phyloP scores from a whole-genome alignment of 1,140 invertebrate genomes.

The Anastatus disparis region DNA sequence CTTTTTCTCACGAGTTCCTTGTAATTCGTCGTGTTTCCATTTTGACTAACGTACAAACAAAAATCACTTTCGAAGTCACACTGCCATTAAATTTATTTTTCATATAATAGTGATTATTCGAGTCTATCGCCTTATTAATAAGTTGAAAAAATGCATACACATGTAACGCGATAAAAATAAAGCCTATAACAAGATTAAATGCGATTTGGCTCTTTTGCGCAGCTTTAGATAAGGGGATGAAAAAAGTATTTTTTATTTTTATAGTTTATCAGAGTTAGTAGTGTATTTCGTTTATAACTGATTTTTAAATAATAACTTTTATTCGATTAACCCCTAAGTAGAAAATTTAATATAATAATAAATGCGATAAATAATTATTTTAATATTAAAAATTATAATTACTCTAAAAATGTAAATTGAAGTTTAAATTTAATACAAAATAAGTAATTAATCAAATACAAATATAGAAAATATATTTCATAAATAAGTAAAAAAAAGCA shows the following conservation, averaged over 20 bases:
- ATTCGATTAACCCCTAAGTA: too few relatives aligned
- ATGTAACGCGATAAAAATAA: neutral
- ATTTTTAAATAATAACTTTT: too few relatives aligned
- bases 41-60: too few relatives aligned
- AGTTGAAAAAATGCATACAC: neutral
- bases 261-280: too few relatives aligned
- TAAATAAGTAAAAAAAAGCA: neutral
- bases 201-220: neutral
- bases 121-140: neutral
- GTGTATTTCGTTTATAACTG: too few relatives aligned
- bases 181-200: neutral
- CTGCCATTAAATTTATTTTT: neutral
- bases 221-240: neutral
- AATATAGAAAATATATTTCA: neutral
- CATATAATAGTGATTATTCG: neutral
- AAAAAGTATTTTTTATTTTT: too few relatives aligned
- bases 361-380: neutral
- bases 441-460: neutral
- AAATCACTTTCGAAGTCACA: too few relatives aligned
- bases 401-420: too few relatives aligned
- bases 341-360: neutral
- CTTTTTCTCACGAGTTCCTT: too few relatives aligned
- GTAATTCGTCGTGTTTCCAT: too few relatives aligned
- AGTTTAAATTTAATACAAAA: too few relatives aligned
- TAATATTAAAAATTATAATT: neutral